Evolutionary conservation across 2,888 invertebrate species (phyloP), one percentile per base, ranked within the genome.

Genomic region (Lutraria lutraria): DNA sequence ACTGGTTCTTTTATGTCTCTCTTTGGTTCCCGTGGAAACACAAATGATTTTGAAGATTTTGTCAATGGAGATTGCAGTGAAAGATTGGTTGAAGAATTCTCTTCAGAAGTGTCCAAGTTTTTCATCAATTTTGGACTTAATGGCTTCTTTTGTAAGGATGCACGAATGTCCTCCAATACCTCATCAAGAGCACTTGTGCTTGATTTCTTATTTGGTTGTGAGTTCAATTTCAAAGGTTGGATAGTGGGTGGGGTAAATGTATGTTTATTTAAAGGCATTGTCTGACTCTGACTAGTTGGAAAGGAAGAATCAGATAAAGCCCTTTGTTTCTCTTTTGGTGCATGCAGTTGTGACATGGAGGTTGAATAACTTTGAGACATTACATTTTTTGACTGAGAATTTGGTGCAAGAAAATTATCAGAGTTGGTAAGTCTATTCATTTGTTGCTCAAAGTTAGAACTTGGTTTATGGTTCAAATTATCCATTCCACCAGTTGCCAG

Each of bases 151-250:
- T 95, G 94, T 29, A 95, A 88, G 25, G 95, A 95, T 6, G 93
- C 92, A 43, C 94, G 88, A 34, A 95, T 95, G 84, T 95, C 95
- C 83, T 95, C 95, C 16, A 95, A 90, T 12, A 95, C 95, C 43
- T 95, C 95, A 85, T 95, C 95, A 43, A 95, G 88, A 21, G 95
- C 95, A 85, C 93, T 94, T 76, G 94, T 92, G 31, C 94, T 94
- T 68, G 93, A 94, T 76, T 93, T 93, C 15, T 90, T 89, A 15
- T 81, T n/a, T 54, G 84, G 88, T 31, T 81, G 81, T 29, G 93
- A 91, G 52, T 90, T 93, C 21, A 95, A 90, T 60, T 94, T 94
- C 25, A 95, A 87, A 4, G 95, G 95, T 21, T 94, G 94, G 80
- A 95, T 94, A 52, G 94, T 93, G 29, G 95, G 95, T 0, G 95